Evolutionary conservation across 2,797 vertebrate species (phyloP), one percentile per base, ranked within the genome.

Genomic region (Emydoidea blandingii): DNA sequence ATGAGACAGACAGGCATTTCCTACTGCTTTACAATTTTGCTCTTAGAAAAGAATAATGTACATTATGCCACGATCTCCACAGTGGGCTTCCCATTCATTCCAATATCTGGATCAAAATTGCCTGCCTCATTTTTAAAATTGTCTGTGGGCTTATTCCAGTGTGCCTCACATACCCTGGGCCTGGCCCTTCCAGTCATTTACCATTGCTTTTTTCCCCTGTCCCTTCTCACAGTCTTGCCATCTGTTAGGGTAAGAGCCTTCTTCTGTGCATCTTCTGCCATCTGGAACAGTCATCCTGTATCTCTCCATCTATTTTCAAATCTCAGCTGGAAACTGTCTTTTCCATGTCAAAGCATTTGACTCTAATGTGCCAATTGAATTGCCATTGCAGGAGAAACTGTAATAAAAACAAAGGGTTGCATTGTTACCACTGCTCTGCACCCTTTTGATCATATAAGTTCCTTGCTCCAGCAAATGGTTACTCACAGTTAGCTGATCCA

Each of bases 71-170:
- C 74, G 56, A 1, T 0, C 29, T 82, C 19, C 56, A 11, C 41
- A 6, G 16, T 56, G 65, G 44, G 53, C n/a, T 93, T 94, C 41
- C 8, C 8, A 81, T 83, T 86, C 47, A 53, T 80, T 88, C 94
- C 1, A 4, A 37, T 49, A 5, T 8, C 8, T 79, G 50, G 25
- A 50, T 90, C 57, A 68, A 25, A 25, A 25, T 21, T 88, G 54
- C 50, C 1, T 41, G n/a, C 27, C 0, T 87, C 18, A 3, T 81
- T 74, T 79, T 7, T 16, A 49, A 85, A 79, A 49, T 50, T 57
- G 25, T 8, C 14, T 3, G 2, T 0, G 1, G 54, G 37, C 57
- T 89, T 0, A 0, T 81, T 94, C 52, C 62, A 76, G 59, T 65
- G 49, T 56, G 5, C 52, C 15, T n/a, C 37, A 34, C 41, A 2